Evolutionary conservation across 2,797 vertebrate genomes (phyloP), one percentile per base, ranked within the genome.

Genomic region (Sternarchorhynchus goeldii): DNA sequence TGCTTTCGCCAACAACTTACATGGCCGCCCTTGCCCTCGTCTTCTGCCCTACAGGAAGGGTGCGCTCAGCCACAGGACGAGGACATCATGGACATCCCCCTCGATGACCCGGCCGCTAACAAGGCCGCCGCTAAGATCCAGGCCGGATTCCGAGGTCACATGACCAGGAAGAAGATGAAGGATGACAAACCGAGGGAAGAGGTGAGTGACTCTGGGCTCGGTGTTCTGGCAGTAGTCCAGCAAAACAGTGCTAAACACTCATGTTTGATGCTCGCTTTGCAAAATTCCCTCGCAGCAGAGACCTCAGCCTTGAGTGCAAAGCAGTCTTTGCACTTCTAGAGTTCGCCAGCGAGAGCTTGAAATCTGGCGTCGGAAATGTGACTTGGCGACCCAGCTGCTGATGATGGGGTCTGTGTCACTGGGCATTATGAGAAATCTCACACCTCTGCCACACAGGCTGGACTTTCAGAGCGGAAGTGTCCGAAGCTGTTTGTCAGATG

Each of bases 81-180:
- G 83, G 97, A 99, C 90, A 96, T 98, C 89, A 93, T 99, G 92
- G 97, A 99, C 91, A 99, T 99, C 87, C 96, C 96, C 0, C 90
- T 99, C 87, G 96, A 99, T 50, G 97, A 99, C 78, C 97, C 97
- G 0, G 94, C 96, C 21, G 97, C 97, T 87, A 99, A 99, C 75
- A 96, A 97, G 32, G 97, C 97, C 0, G 97, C 97, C 0, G 95
- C 97, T 88, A 99, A 98, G 90, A 99, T 99, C 93, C 97, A 99
- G 90, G 97, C 97, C 2, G 96, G 97, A 86, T 99, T 99, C 88
- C 96, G 97, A 14, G 97, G 97, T 81, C 97, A 99, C 90, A 99
- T 99, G 97, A 98, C 97, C 83, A 92, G 96, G 83, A 99, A 99
- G 96, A 99, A 99, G 96, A 97, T 99, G 92, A 99, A 99, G 92